Conservation (phyloP, 2,113 vertebrate species). For the Myrmecobius fasciatus region DNA sequence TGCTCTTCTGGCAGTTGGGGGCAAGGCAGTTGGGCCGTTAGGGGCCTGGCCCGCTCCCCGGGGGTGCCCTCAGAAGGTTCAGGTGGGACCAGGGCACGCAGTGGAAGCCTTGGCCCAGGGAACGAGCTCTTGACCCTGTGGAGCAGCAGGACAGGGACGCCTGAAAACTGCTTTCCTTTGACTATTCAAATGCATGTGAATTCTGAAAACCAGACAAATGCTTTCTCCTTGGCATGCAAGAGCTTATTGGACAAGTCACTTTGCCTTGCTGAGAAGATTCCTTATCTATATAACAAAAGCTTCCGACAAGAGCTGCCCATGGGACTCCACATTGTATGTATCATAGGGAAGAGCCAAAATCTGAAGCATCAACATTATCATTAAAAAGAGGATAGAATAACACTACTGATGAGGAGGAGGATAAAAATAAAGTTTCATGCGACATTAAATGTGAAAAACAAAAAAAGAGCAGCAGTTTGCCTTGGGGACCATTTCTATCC, state of each 20-base stretch:
- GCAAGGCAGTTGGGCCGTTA: slow-evolving; percentile 11
- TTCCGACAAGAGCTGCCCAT: neutral
- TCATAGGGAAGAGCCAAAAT: neutral
- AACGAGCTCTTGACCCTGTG: neutral
- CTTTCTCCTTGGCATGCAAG: neutral
- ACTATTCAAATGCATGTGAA: neutral
- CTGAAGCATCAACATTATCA: neutral
- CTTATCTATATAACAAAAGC: neutral
- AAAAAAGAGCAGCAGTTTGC: neutral
- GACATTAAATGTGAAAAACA: neutral
- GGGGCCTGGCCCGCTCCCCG: neutral
- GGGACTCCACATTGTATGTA: neutral
- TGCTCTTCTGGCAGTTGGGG: slow-evolving; percentile 58
- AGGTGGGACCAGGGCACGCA: neutral
- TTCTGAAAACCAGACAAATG: neutral
- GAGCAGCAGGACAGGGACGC: neutral
- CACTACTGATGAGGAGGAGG: too few species aligned
- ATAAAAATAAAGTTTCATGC: neutral
- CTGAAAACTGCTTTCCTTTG: neutral
- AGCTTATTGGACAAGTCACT: neutral
- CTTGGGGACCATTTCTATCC: neutral
- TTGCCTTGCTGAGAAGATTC: neutral
- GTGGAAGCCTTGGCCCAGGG: neutral
- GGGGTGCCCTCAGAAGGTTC: neutral
- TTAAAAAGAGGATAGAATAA: neutral